Conservation (phyloP, 2,888 invertebrate genomes). For the Acheta domesticus region DNA sequence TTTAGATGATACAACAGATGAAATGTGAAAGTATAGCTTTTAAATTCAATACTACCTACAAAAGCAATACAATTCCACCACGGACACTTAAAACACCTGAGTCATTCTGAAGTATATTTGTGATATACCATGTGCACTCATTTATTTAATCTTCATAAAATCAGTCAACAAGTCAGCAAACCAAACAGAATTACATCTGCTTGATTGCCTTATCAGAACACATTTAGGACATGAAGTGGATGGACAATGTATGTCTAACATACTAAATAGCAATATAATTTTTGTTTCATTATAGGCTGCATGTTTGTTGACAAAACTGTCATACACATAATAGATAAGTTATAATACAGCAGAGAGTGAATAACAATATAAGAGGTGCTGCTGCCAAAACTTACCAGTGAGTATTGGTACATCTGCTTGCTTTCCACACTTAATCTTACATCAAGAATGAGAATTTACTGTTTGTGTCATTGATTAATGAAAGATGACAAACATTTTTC, state of each 20-base stretch:
- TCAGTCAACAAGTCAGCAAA: background rate
- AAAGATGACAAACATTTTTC: too few relatives aligned
- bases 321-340: background rate
- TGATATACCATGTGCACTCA: conserved; percentile 3
- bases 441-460: background rate
- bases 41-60: background rate
- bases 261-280: background rate
- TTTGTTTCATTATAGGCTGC: background rate
- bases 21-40: background rate
- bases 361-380: background rate
- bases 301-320: conserved; percentile 1
- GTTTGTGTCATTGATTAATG: too few relatives aligned
- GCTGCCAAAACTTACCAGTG: conserved; percentile 18
- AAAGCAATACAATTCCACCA: conserved; percentile 1
- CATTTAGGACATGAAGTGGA: conserved; percentile 1
- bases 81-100: background rate
- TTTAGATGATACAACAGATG: background rate
- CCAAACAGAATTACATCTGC: too few relatives aligned
- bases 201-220: background rate
- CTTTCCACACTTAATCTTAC: background rate
- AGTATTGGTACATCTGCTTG: background rate
- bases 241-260: conserved; percentile 1
- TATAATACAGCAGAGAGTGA: background rate
- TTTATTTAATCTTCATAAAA: background rate
- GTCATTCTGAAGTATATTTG: background rate